Evolutionary conservation across 2,113 vertebrate species (phyloP).

Genomic region (Andinoacara biseriatus): DNA sequence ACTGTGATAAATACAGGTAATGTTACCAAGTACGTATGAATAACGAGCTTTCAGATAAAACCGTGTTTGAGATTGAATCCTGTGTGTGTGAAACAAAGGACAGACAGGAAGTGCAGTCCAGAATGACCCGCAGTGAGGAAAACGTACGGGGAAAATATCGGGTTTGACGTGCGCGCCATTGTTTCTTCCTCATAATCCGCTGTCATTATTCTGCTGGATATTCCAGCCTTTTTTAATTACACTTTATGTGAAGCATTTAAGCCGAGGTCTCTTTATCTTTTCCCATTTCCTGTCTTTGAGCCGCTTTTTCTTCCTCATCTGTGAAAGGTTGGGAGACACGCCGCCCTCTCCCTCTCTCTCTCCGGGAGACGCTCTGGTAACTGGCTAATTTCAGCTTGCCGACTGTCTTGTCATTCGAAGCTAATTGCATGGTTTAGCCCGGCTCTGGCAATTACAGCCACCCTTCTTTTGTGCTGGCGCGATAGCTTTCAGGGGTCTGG

Average conservation of each 20-base stretch:
- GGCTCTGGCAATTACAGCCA: constrained; percentile 64
- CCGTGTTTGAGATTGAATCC: background rate
- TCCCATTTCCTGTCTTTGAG: constrained; percentile 28
- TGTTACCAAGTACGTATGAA: background rate
- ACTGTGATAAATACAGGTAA: background rate
- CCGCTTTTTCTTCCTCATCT: constrained; percentile 36
- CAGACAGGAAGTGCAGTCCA: background rate
- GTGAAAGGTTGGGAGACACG: constrained; percentile 70
- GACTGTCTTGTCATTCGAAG: constrained; percentile 73
- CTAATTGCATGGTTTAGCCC: constrained; percentile 76
- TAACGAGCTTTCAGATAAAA: constrained; percentile 11
- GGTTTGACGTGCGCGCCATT: constrained; percentile 21
- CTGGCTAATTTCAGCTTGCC: constrained; percentile 68
- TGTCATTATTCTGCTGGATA: constrained; percentile 63
- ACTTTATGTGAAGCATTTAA: constrained; percentile 78
- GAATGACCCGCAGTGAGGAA: constrained; percentile 11
- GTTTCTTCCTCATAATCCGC: constrained; percentile 43
- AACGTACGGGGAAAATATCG: background rate
- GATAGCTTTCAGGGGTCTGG: constrained; percentile 72
- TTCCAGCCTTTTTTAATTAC: constrained; percentile 85
- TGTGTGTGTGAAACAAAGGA: background rate
- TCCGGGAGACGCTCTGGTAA: constrained; percentile 52
- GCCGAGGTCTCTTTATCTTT: constrained; percentile 68
- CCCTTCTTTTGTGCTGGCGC: constrained; percentile 56
- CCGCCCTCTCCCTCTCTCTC: constrained; percentile 47